Conservation (phyloP, 2,113 vertebrate species). For the Podarcis muralis region DNA sequence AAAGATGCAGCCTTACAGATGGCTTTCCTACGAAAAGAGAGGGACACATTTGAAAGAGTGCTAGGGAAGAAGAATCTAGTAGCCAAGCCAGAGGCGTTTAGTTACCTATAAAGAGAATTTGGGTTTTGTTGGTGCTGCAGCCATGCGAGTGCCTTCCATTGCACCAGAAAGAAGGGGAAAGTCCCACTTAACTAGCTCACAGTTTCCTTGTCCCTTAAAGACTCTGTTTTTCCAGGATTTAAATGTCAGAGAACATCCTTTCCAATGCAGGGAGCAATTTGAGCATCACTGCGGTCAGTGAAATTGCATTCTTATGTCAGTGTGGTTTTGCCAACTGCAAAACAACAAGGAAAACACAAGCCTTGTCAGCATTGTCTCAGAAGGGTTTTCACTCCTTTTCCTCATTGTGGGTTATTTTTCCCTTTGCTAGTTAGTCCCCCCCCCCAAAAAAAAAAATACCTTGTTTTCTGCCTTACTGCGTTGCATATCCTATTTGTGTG, state of each 20-base stretch:
- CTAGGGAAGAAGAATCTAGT: not conserved
- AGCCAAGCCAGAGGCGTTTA: not conserved
- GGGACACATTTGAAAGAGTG: not conserved
- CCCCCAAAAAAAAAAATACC: not conserved
- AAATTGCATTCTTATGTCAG: not conserved
- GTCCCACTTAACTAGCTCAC: not conserved
- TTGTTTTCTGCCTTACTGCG: constrained; percentile 2
- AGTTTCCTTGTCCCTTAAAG: constrained; percentile 14
- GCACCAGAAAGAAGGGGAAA: not conserved
- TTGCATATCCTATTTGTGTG: constrained; percentile 19
- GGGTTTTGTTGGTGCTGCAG: not conserved
- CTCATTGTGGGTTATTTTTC: not conserved
- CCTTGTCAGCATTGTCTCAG: constrained; percentile 2
- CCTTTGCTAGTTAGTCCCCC: not conserved
- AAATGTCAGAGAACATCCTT: not conserved
- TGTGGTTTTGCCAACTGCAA: not conserved
- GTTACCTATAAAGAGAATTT: not conserved
- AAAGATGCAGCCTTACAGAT: not conserved
- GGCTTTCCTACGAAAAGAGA: not conserved
- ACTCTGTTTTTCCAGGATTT: not conserved
- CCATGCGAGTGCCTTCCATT: not conserved
- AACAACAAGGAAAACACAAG: not conserved
- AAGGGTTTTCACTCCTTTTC: constrained; percentile 19
- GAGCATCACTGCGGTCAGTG: not conserved
- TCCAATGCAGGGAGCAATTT: constrained; percentile 5